Base-by-base conservation (phyloP, 2,113 vertebrate species). In the Sinocyclocheilus rhinocerous region DNA sequence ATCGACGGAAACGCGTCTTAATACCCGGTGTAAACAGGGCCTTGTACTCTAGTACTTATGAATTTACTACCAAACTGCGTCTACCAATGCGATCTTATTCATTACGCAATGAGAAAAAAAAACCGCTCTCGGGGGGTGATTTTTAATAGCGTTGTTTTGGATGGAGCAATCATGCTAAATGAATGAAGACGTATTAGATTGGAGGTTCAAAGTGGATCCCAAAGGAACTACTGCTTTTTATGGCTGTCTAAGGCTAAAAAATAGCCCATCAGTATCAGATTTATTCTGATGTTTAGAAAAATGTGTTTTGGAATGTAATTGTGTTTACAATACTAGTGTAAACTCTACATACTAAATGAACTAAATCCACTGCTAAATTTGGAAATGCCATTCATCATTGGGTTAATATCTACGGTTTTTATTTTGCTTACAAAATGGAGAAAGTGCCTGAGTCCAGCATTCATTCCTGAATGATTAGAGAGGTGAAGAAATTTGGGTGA, bases 391-490 rank as follows among this genome's bases (percentile, higher is more conserved):
- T 93, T 94, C 92, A 42, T 9, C 94, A 42, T 42, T 42, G 7
- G 7, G 8, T 10, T 11, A 45, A 10, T 2, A 93, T 92, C 92
- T 93, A 89, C 61, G 75, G 80, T 75, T 90, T 86, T 84, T 90
- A 61, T 92, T 92, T 92, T 57, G 33, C 70, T 76, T 90, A 77
- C 78, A 87, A 85, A 93, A 88, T 50, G 93, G 91, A 92, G 89
- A 69, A 95, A 95, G 94, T 95, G 94, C 95, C 95, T 95, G 93
- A 88, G 91, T 93, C 90, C 85, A 86, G 76, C 76, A 84, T 93
- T 91, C 87, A 92, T 93, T 94, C 90, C 90, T 87, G 82, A 89
- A 86, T 80, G 76, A 26, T 78, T 89, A 48, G 16, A 42, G 67
- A 29, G 61, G 61, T 45, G 39, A 22, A 81, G 89, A 87, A 81